phyloP scores from a whole-genome alignment of 2,797 vertebrate species.

The Sylvia borin region DNA sequence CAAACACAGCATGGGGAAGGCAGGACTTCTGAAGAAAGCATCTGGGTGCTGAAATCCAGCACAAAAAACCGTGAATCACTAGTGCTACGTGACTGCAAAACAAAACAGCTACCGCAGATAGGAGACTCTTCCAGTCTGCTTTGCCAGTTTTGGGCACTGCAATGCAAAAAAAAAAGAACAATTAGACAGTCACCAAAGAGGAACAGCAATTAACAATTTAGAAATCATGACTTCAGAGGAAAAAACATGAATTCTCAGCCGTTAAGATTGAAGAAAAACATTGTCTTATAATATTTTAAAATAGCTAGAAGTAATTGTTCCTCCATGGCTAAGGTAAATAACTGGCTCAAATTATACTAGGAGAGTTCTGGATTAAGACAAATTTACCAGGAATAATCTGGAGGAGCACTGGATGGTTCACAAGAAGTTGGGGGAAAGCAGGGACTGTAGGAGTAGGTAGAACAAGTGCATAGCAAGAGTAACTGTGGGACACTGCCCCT shows the following conservation, averaged over 20 bases:
- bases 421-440: neutral
- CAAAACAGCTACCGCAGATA: neutral
- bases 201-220: neutral
- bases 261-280: neutral
- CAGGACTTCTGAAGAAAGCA: conserved; percentile 1
- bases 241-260: neutral
- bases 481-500: neutral
- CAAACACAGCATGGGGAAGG: neutral
- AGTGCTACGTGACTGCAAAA: accelerated
- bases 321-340: neutral
- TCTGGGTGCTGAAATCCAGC: neutral
- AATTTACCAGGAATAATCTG: neutral
- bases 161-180: neutral
- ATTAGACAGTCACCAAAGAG: neutral
- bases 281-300: neutral
- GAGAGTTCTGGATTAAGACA: neutral
- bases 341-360: neutral
- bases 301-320: neutral
- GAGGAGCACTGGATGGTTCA: neutral
- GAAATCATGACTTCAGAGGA: neutral
- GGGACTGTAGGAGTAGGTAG: neutral
- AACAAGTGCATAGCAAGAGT: neutral
- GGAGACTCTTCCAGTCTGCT: neutral
- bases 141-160: neutral
- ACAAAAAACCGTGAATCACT: neutral